Conservation (phyloP, 2,113 vertebrate genomes). For the Notothenia coriiceps region DNA sequence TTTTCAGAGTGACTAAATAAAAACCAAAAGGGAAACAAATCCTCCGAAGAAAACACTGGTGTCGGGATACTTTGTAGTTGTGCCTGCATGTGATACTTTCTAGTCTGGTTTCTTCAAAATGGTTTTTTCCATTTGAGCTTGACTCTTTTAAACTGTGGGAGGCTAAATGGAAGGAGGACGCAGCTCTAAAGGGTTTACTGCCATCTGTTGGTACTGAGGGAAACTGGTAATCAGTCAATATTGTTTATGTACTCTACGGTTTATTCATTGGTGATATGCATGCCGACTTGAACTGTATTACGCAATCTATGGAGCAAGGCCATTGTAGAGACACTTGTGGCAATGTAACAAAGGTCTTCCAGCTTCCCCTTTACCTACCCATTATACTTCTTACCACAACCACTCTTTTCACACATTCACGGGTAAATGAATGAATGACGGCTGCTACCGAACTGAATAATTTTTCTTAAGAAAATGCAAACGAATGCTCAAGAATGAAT, state of each 20-base stretch:
- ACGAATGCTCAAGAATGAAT: neutral
- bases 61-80: conserved; percentile 63
- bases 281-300: neutral
- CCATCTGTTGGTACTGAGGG: conserved; percentile 77
- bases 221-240: conserved; percentile 56
- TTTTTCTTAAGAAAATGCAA: neutral
- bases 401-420: neutral
- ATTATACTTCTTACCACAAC: neutral
- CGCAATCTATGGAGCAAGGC: neutral
- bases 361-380: neutral
- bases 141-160: conserved; percentile 32
- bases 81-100: conserved; percentile 70
- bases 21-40: conserved; percentile 71
- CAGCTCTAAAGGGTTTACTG: conserved; percentile 74
- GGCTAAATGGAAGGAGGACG: conserved; percentile 25
- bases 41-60: conserved; percentile 60
- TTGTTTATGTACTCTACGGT: neutral
- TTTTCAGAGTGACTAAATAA: conserved; percentile 75
- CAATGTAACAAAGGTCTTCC: no score
- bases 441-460: neutral
- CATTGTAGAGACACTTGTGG: no score
- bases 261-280: neutral
- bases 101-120: conserved; percentile 66
- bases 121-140: conserved; percentile 62
- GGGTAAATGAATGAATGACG: neutral